These are phyloP conservation scores for Cavia porcellus DNA, from an alignment of 2,113 vertebrate genomes.

Conservation along the genomic window DNA sequence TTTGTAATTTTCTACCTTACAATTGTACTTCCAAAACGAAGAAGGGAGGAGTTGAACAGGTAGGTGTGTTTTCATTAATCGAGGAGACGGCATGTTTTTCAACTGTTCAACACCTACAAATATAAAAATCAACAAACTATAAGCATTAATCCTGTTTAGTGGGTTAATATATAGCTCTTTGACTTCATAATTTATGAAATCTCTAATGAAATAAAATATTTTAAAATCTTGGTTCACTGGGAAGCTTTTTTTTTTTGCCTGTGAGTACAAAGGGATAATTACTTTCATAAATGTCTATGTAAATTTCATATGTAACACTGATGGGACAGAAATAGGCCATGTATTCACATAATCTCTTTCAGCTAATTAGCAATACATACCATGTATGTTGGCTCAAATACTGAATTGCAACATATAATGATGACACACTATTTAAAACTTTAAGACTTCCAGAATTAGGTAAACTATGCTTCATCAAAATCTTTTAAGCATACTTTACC, in stretches of 20 bases:
- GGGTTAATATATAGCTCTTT: background rate
- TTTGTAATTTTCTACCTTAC: conserved; percentile 86
- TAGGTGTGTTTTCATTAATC: conserved; percentile 91
- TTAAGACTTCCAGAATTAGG: background rate
- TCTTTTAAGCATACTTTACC: background rate
- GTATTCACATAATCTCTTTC: background rate
- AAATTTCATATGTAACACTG: background rate
- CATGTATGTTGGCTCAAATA: background rate
- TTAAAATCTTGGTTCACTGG: background rate
- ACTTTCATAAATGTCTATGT: background rate
- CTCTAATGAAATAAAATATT: background rate
- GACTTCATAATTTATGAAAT: background rate
- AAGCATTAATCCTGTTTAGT: background rate
- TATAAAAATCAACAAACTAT: background rate
- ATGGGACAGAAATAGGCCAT: background rate
- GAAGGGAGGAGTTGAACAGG: conserved; percentile 89
- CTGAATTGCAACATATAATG: background rate
- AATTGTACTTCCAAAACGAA: conserved; percentile 91
- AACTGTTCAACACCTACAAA: conserved; percentile 86
- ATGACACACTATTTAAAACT: background rate
- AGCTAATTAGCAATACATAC: background rate
- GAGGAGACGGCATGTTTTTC: conserved; percentile 83
- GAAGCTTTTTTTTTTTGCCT: background rate
- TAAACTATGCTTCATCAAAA: background rate
- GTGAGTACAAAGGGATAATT: background rate